Percentiles rank a stretch among this genome's conserved stretches.
Conservation (phyloP, 2,113 vertebrate genomes). For the Dipodomys stephensi region DNA sequence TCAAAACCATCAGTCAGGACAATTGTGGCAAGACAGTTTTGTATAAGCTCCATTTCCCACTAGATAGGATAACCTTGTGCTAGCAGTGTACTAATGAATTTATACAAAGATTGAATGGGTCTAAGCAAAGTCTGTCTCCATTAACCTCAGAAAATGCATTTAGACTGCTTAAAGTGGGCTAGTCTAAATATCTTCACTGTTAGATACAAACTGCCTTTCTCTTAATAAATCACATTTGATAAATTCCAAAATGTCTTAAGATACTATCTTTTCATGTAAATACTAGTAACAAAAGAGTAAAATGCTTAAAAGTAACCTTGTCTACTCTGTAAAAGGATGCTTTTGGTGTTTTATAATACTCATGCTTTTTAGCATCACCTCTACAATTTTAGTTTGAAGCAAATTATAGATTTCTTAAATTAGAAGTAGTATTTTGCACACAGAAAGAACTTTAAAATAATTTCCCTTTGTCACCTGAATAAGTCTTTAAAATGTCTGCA, state of each 20-base stretch:
- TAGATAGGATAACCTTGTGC: background rate
- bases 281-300: background rate
- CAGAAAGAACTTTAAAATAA: constrained; percentile 37
- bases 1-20: background rate
- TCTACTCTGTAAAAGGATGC: background rate
- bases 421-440: background rate
- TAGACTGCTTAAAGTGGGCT: background rate
- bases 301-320: background rate
- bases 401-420: constrained; percentile 55
- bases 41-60: background rate
- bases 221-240: background rate
- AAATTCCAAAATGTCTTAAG: constrained; percentile 45
- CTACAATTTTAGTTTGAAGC: constrained; percentile 25
- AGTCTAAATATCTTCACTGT: background rate
- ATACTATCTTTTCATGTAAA: background rate
- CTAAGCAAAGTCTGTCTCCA: constrained; percentile 6
- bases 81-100: background rate
- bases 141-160: constrained; percentile 48
- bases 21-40: background rate
- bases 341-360: constrained; percentile 11
- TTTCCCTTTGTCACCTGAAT: constrained; percentile 31
- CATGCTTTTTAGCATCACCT: background rate
- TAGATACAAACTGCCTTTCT: background rate
- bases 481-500: background rate
- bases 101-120: background rate